Conservation (phyloP, 2,888 invertebrate genomes). For the Agriopis marginaria region DNA sequence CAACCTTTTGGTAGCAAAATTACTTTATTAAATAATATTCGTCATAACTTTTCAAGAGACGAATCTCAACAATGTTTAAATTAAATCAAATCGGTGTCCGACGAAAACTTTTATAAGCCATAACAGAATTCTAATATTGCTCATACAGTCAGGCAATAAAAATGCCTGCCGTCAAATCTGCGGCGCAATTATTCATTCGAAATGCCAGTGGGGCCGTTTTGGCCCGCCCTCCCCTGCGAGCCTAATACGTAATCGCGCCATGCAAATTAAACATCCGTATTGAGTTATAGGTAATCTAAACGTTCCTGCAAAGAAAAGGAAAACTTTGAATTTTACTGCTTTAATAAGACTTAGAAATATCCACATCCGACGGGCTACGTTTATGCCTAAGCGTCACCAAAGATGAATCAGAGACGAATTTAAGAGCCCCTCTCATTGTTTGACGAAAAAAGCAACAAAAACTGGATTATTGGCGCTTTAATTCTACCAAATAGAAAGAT, state of each 20-base stretch:
- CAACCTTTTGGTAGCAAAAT: not conserved
- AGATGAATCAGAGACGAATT: too few relatives aligned
- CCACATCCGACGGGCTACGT: too few relatives aligned
- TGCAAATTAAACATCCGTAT: conserved; percentile 53
- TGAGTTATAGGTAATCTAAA: conserved; percentile 46
- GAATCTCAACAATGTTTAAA: conserved; percentile 25
- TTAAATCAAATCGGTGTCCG: conserved; percentile 25
- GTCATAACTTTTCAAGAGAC: conserved; percentile 26
- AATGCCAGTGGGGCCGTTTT: conserved; percentile 69
- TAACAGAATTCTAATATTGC: conserved; percentile 69
- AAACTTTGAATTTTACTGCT: not conserved
- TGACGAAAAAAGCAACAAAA: too few relatives aligned
- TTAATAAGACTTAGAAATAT: not conserved
- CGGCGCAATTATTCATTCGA: conserved; percentile 78
- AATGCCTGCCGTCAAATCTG: conserved; percentile 81
- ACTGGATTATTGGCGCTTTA: too few relatives aligned
- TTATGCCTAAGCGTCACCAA: too few relatives aligned
- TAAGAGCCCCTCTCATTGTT: too few relatives aligned
- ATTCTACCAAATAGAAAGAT: too few relatives aligned
- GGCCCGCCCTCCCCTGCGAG: conserved; percentile 45
- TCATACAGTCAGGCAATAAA: conserved; percentile 74
- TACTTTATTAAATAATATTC: not conserved
- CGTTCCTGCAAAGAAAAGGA: conserved; percentile 8
- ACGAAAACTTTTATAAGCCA: conserved; percentile 55
- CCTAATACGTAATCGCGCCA: conserved; percentile 49